Base-by-base conservation (phyloP, 2,797 vertebrate species). In the Muraenolepis orangiensis region DNA sequence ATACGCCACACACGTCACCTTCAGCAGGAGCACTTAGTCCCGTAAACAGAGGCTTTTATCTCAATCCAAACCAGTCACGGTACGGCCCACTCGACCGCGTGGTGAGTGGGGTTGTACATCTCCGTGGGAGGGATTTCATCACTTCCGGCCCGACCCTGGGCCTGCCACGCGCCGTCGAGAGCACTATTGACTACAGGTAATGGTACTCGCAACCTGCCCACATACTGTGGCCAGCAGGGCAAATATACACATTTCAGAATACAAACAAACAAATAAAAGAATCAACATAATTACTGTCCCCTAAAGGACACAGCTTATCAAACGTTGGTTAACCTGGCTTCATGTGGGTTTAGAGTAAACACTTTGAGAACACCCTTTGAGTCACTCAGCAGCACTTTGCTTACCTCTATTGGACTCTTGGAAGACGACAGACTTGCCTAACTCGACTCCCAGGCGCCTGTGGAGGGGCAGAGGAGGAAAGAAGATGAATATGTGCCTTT, bases 321-420 rank as follows among this genome's bases (percentile, higher is more conserved):
- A n/a, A 57, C 2, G 7, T 8, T 57, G 8, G 10, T 10, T 20
- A 6, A 57, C 12, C n/a, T 64, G 23, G 7, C 7, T 26, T 23
- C 26, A 23, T 64, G 57, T 64, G 57, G n/a, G 23, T 34, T 64
- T 64, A 23, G n/a, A 64, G 57, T 11, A 64, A 64, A 64, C 57
- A 64, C 23, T 26, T 64, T 64, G n/a, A 64, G 10, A 26, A 11
- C 16, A 64, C 1, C 20, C 51, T 10, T 26, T 64, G 1, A 10
- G 7, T 4, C n/a, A 26, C 13, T 26, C 23, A 64, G n/a, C 4
- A 26, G n/a, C 11, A 23, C 23, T 38, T 20, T 70, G 26, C 82
- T 90, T 76, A 98, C 98, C 98, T 95, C 96, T 94, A 90, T 99
- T 99, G 2, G 96, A 95, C 81, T 99, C 98, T 84, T 99, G 98